Percentiles rank a stretch among this genome's conserved stretches.
Evolutionary conservation across 1,140 invertebrate genomes (phyloP).

Genomic region (Drosophila sp.): DNA sequence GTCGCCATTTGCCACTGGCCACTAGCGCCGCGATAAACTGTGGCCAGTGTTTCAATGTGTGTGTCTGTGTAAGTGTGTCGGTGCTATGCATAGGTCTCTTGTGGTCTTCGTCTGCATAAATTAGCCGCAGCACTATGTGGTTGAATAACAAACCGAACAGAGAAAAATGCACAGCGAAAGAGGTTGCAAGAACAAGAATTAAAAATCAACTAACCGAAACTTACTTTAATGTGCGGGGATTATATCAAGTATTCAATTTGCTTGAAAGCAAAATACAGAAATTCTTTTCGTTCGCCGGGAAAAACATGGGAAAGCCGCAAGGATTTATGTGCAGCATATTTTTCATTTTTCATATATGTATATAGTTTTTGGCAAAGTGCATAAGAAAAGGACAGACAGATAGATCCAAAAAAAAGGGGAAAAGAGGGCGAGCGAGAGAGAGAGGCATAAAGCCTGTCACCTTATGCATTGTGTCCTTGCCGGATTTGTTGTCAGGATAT

Average conservation of each 20-base stretch:
- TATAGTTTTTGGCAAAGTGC: slow-evolving; percentile 12
- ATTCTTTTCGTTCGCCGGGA: slow-evolving; percentile 15
- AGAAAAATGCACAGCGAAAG: background rate
- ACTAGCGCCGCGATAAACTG: slow-evolving; percentile 71
- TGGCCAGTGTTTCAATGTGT: slow-evolving; percentile 28
- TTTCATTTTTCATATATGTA: slow-evolving; percentile 62
- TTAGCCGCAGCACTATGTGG: slow-evolving; percentile 74
- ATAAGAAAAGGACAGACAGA: slow-evolving; percentile 6
- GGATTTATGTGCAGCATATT: slow-evolving; percentile 78
- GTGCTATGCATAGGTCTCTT: slow-evolving; percentile 26
- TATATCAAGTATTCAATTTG: slow-evolving; percentile 49
- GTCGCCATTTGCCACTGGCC: slow-evolving; percentile 51
- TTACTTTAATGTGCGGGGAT: slow-evolving; percentile 18
- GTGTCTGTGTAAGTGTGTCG: background rate
- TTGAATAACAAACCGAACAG: slow-evolving; percentile 37
- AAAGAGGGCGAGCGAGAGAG: slow-evolving; percentile 13
- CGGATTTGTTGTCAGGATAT: slow-evolving; percentile 77
- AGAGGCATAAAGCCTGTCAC: slow-evolving; percentile 63
- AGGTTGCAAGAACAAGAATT: slow-evolving; percentile 15
- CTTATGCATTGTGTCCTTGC: slow-evolving; percentile 63
- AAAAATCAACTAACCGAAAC: slow-evolving; percentile 31
- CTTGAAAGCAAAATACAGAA: slow-evolving; percentile 36
- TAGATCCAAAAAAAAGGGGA: background rate
- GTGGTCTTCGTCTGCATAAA: slow-evolving; percentile 64
- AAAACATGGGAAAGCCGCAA: slow-evolving; percentile 57